These are phyloP conservation scores for Pristis pectinata DNA, from an alignment of 2,797 vertebrate species.

Conservation along the genomic window DNA sequence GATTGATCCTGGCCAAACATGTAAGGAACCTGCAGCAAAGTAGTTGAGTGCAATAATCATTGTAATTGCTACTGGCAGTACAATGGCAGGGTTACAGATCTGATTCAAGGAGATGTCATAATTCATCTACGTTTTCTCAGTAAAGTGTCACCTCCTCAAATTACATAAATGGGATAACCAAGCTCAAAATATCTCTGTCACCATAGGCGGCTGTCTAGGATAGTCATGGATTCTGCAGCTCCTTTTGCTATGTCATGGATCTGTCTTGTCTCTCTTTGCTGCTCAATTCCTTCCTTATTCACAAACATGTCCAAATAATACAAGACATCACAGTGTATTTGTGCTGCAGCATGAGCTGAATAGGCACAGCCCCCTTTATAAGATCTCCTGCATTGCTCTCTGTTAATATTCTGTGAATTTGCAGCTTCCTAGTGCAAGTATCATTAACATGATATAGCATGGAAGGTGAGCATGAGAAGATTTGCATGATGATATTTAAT, in stretches of 20 bases:
- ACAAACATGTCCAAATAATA: neutral
- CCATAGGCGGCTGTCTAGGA: neutral
- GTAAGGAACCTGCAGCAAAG: neutral
- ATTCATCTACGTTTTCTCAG: neutral
- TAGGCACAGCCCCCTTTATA: neutral
- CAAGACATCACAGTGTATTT: neutral
- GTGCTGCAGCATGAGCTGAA: neutral
- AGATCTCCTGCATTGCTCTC: neutral
- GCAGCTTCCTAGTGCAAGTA: neutral
- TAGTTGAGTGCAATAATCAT: neutral
- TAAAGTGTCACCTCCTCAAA: neutral
- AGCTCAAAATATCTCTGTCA: neutral
- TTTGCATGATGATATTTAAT: neutral
- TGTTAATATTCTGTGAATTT: neutral
- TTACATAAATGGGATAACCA: neutral
- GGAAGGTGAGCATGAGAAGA: neutral
- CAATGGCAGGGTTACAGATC: neutral
- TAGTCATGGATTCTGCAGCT: neutral
- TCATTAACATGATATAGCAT: neutral
- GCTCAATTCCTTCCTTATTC: neutral
- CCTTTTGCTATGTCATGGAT: neutral
- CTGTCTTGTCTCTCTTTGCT: neutral
- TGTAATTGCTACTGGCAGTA: neutral
- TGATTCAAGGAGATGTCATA: neutral
- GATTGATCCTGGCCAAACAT: neutral